Conservation (phyloP, 1,140 invertebrate species). For the Polypedilum vanderplanki region DNA sequence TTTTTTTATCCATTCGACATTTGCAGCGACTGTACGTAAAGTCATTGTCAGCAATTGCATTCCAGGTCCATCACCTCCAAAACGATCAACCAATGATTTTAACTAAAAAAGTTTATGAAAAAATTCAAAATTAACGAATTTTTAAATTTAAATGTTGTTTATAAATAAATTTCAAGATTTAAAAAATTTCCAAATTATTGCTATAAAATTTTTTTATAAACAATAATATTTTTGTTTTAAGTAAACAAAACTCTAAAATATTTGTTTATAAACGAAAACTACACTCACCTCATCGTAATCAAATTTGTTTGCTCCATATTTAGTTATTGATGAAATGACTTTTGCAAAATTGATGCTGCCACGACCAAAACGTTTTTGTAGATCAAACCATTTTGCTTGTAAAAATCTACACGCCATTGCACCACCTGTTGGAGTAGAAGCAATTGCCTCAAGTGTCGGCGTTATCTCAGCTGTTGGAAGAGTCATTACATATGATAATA, state of each 20-base stretch:
- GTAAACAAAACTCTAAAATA: not conserved
- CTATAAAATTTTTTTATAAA: too few relatives aligned
- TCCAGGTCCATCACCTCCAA: slow-evolving; percentile 40
- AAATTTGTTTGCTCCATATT: slow-evolving; percentile 62
- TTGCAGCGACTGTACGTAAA: slow-evolving; percentile 42
- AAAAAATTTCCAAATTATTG: too few relatives aligned
- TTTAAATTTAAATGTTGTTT: not conserved
- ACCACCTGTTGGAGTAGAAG: slow-evolving; percentile 59
- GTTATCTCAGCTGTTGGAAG: slow-evolving; percentile 63
- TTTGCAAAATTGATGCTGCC: slow-evolving; percentile 61
- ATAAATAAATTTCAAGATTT: not conserved
- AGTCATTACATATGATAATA: slow-evolving; percentile 57
- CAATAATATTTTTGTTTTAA: too few relatives aligned
- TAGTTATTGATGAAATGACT: slow-evolving; percentile 60
- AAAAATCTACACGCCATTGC: slow-evolving; percentile 68
- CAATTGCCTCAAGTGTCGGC: slow-evolving; percentile 58
- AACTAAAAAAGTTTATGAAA: slow-evolving; percentile 33
- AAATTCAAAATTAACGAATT: not conserved
- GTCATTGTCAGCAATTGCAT: slow-evolving; percentile 43
- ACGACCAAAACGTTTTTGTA: slow-evolving; percentile 57
- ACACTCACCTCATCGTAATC: slow-evolving; percentile 65
- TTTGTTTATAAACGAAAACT: too few relatives aligned
- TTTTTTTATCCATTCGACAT: slow-evolving; percentile 43
- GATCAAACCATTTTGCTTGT: slow-evolving; percentile 61
- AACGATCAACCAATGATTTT: slow-evolving; percentile 42